Conservation (phyloP, 2,888 invertebrate species). For the Drosophila tripunctata region DNA sequence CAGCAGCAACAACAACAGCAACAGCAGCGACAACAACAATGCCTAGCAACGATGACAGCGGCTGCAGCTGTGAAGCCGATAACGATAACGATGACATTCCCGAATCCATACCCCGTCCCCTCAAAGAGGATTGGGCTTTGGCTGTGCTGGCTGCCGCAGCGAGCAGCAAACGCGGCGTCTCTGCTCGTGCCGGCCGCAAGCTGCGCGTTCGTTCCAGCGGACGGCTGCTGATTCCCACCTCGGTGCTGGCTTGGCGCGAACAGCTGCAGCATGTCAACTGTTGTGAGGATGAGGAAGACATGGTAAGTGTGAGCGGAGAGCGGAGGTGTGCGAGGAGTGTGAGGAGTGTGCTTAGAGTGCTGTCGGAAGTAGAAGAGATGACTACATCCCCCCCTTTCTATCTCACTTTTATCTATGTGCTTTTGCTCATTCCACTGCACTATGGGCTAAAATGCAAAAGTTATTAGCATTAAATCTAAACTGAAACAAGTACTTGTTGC, state of each 20-base stretch:
- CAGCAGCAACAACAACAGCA: not conserved
- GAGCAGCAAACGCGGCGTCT: conserved; percentile 52
- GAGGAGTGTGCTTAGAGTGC: too few relatives aligned
- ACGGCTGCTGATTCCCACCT: conserved; percentile 64
- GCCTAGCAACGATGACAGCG: conserved; percentile 60
- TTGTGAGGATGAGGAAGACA: conserved; percentile 84
- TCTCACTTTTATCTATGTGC: not conserved
- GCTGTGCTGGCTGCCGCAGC: conserved; percentile 60
- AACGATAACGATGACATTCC: conserved; percentile 36
- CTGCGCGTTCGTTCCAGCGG: conserved; percentile 60
- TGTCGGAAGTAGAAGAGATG: too few relatives aligned
- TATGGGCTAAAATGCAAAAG: too few relatives aligned
- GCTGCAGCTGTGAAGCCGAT: conserved; percentile 65
- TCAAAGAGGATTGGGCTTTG: conserved; percentile 63
- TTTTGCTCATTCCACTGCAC: conserved; percentile 9
- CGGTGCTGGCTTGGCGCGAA: conserved; percentile 83
- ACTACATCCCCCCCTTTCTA: not conserved
- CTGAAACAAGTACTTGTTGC: too few relatives aligned
- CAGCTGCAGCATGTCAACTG: conserved; percentile 81
- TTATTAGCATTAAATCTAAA: too few relatives aligned
- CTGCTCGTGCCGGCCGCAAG: conserved; percentile 57
- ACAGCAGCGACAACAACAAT: not conserved
- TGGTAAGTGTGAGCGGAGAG: conserved; percentile 84
- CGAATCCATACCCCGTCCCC: conserved; percentile 45
- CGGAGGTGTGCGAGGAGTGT: too few relatives aligned